Percentiles rank a stretch among this genome's conserved stretches.
These are phyloP conservation scores for Gonioctena quinquepunctata DNA, from an alignment of 1,140 invertebrate species.

Conservation along the genomic window DNA sequence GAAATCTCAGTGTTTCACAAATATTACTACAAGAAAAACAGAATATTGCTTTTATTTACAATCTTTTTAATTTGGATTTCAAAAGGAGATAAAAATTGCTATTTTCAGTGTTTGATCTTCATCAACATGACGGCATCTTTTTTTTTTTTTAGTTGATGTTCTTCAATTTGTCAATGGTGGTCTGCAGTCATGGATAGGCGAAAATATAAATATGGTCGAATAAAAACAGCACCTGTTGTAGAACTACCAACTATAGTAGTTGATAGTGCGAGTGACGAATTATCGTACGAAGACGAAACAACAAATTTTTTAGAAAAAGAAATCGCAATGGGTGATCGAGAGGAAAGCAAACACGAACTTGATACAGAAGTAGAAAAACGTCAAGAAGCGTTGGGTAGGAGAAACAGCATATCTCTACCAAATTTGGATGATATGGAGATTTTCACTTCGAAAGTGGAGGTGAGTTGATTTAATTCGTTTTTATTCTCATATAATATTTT, in stretches of 20 bases:
- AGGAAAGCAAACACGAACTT: neutral
- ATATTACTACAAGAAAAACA: too few relatives aligned
- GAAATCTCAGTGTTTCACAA: too few relatives aligned
- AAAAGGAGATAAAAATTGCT: too few relatives aligned
- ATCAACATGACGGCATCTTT: too few relatives aligned
- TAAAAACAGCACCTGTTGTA: neutral
- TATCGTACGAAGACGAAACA: constrained; percentile 15
- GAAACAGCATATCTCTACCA: constrained; percentile 48
- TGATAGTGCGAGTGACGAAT: constrained; percentile 9
- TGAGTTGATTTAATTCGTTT: too few relatives aligned
- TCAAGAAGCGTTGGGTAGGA: constrained; percentile 21
- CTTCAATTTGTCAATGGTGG: too few relatives aligned
- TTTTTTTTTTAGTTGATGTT: too few relatives aligned
- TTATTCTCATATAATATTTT: too few relatives aligned
- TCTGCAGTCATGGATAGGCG: constrained; percentile 2
- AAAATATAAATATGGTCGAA: neutral
- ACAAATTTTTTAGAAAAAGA: constrained; percentile 19
- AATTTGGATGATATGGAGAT: constrained; percentile 46
- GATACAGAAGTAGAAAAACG: constrained; percentile 15
- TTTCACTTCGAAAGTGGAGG: constrained; percentile 26
- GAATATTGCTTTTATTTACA: too few relatives aligned
- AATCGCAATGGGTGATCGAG: neutral
- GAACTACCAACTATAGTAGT: constrained; percentile 33
- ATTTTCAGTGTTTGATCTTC: too few relatives aligned
- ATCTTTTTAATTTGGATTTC: too few relatives aligned